Evolutionary conservation across 2,797 vertebrate species (phyloP).

Genomic region (Geotrypetes seraphini): DNA sequence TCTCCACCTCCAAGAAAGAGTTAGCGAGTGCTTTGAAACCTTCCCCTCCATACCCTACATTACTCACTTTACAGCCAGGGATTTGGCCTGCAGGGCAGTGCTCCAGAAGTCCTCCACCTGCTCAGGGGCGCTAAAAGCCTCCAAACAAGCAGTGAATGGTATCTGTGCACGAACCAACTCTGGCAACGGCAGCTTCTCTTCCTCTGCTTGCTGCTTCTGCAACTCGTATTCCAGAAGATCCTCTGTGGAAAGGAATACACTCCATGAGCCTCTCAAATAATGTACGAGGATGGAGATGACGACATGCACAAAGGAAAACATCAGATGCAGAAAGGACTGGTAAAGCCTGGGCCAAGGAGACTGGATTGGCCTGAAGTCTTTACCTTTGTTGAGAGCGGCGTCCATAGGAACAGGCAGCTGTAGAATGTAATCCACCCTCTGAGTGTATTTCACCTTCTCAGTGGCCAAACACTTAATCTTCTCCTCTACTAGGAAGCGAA

Average conservation of each 20-base stretch:
- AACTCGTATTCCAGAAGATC: constrained; percentile 88
- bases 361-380: no score
- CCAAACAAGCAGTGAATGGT: constrained; percentile 90
- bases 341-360: no score
- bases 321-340: no score
- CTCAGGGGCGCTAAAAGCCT: constrained; percentile 91
- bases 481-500: constrained; percentile 93
- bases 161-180: constrained; percentile 84
- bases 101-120: constrained; percentile 97
- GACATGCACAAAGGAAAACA: no score
- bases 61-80: constrained; percentile 90
- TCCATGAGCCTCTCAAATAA: no score
- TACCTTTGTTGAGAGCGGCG: constrained; percentile 86
- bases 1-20: no score
- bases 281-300: no score
- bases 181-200: constrained; percentile 65
- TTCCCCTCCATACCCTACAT: not conserved
- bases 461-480: constrained; percentile 94
- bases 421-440: constrained; percentile 95
- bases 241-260: constrained; percentile 45
- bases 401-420: constrained; percentile 96
- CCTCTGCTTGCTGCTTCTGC: constrained; percentile 78
- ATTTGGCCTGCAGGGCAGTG: constrained; percentile 91
- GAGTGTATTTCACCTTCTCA: constrained; percentile 94
- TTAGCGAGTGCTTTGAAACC: no score